Conservation (phyloP, 2,888 invertebrate genomes). For the Vesta saturnalis region DNA sequence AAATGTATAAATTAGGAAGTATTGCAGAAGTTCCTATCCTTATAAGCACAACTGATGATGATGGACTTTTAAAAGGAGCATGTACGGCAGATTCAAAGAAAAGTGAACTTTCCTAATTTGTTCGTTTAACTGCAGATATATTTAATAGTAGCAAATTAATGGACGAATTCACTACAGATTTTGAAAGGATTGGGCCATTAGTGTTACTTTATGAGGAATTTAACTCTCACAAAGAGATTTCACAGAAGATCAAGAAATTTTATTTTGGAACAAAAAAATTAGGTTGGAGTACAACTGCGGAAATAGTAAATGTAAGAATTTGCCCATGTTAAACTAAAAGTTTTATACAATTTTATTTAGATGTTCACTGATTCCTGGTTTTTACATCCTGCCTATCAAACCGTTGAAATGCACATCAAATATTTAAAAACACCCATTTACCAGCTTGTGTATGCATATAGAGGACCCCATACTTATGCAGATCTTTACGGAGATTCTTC, state of each 20-base stretch:
- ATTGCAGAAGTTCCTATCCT: slow-evolving; percentile 73
- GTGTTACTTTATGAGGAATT: neutral
- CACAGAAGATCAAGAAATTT: neutral
- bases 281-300: neutral
- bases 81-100: slow-evolving; percentile 58
- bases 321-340: too few relatives aligned
- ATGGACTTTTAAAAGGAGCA: slow-evolving; percentile 74
- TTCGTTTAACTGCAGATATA: neutral
- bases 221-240: neutral
- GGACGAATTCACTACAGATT: neutral
- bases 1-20: slow-evolving; percentile 62
- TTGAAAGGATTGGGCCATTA: neutral
- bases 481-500: too few relatives aligned
- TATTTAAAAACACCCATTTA: too few relatives aligned
- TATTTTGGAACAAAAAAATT: neutral
- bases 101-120: neutral
- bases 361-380: too few relatives aligned
- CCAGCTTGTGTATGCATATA: too few relatives aligned
- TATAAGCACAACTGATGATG: slow-evolving; percentile 76
- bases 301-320: neutral
- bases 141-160: neutral
- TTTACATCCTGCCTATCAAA: too few relatives aligned
- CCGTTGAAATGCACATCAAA: too few relatives aligned
- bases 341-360: too few relatives aligned
- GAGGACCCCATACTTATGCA: too few relatives aligned